Conservation (phyloP, 2,113 vertebrate genomes). For the Macrotus californicus region DNA sequence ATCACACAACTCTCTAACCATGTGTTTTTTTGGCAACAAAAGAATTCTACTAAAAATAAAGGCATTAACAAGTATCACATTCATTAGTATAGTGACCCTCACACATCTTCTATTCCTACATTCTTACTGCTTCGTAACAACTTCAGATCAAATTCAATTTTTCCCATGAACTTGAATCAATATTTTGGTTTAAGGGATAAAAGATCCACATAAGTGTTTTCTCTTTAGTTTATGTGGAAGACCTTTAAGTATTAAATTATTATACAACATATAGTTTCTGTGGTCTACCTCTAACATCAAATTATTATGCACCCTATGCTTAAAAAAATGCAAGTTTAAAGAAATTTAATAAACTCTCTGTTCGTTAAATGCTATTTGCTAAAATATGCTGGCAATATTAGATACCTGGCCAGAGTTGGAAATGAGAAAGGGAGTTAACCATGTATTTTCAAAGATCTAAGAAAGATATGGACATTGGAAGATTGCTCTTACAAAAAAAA, state of each 20-base stretch:
- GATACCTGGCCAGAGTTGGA: not conserved
- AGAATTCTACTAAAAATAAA: not conserved
- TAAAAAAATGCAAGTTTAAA: not conserved
- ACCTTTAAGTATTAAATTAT: not conserved
- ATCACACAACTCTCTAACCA: not conserved
- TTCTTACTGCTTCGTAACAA: not conserved
- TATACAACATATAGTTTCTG: not conserved
- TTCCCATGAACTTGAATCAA: not conserved
- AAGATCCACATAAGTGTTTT: too few species aligned
- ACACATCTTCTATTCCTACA: not conserved
- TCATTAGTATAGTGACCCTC: rapidly evolving
- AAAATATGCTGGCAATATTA: not conserved
- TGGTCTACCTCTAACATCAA: not conserved
- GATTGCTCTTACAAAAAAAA: not conserved
- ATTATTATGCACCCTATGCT: not conserved
- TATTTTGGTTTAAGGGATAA: not conserved
- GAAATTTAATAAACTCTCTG: not conserved
- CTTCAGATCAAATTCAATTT: not conserved
- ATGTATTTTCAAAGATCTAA: not conserved
- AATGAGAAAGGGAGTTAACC: not conserved
- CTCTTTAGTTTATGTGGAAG: too few species aligned
- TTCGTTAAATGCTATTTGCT: not conserved
- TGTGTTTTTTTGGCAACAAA: not conserved
- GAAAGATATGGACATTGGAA: not conserved
- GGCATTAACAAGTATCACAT: not conserved